Evolutionary conservation across 2,797 vertebrate genomes (phyloP), one percentile per base, ranked within the genome.

Genomic region (Mus caroli): DNA sequence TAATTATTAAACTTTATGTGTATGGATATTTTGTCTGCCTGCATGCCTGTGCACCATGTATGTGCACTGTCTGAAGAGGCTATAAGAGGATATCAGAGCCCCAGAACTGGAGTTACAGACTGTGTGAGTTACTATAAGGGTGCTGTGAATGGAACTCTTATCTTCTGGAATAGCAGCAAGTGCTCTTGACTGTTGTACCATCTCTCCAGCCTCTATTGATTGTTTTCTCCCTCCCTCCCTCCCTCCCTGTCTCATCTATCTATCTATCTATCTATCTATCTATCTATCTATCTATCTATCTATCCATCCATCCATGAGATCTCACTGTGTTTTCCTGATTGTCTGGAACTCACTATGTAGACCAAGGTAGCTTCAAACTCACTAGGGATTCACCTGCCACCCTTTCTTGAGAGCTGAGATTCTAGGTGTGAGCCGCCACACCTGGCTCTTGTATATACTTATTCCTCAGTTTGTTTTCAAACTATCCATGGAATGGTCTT

Each of bases 381-480:
- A 50, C 11, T n/a, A 60, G 34, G 13, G 64, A 71, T 54, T 37
- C 22, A 26, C 46, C 20, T 71, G 22, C 46, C 62, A 24, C 62
- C 50, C 34, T 52, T 24, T 71, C 13, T 71, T 54, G 46, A 54
- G n/a, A 54, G 34, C 46, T 54, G 24, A n/a, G 34, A 71, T 37
- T 64, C 10, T 54, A 71, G 64, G 46, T 37, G 14, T 37, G 24
- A 37, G 22, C 43, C 43, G 3, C 60, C 17, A 64, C 19, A 13
- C 28, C 60, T 84, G 60, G 40, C 64, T 87, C 22, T 87, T 54
- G 22, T 37, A 90, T 60, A 64, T 24, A 40, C n/a, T 4, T 34
- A 62, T 34, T 58, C 7, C 77, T 94, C 46, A 88, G 62, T 88
- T 95, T 96, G 22, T 28, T 46, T 92, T 88, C 28, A 34, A 31